Evolutionary conservation across 2,888 invertebrate genomes (phyloP).

Genomic region (Perdita meconis): DNA sequence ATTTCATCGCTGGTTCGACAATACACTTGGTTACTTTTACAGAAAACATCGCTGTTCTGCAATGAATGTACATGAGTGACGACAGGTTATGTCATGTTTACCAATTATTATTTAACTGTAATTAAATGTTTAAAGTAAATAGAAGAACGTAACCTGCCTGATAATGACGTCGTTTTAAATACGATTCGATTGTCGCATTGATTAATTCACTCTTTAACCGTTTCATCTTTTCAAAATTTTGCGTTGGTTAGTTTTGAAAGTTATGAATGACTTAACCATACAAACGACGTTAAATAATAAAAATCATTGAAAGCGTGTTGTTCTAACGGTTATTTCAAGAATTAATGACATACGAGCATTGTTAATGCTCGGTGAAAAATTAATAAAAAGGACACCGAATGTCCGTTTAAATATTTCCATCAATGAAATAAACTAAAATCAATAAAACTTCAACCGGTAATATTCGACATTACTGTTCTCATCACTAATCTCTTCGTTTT

Average conservation of each 20-base stretch:
- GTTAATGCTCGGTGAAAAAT: constrained; percentile 20
- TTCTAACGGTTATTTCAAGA: constrained; percentile 2
- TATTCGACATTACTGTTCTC: constrained; percentile 9
- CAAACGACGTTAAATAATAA: constrained; percentile 27
- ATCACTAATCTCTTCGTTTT: constrained; percentile 21
- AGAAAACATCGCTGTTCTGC: constrained; percentile 53
- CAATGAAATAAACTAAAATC: constrained; percentile 12
- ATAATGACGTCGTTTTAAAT: constrained; percentile 89
- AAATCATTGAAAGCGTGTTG: constrained; percentile 25
- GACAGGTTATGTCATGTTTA: constrained; percentile 69
- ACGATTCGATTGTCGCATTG: constrained; percentile 88
- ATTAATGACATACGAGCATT: constrained; percentile 6
- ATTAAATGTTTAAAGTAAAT: constrained; percentile 8
- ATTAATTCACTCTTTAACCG: constrained; percentile 88
- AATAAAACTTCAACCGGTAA: constrained; percentile 39
- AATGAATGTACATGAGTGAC: constrained; percentile 24
- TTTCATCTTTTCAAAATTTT: constrained; percentile 85
- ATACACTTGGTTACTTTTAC: constrained; percentile 85
- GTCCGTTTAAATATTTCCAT: constrained; percentile 37
- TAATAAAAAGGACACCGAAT: constrained; percentile 20
- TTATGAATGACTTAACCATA: constrained; percentile 35
- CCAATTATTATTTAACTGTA: constrained; percentile 3
- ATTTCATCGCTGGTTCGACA: constrained; percentile 89
- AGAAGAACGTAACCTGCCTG: constrained; percentile 83
- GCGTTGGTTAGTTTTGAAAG: constrained; percentile 45